These are phyloP conservation scores for Tarsius wallacei DNA, from an alignment of 2,797 vertebrate genomes.

Conservation along the genomic window DNA sequence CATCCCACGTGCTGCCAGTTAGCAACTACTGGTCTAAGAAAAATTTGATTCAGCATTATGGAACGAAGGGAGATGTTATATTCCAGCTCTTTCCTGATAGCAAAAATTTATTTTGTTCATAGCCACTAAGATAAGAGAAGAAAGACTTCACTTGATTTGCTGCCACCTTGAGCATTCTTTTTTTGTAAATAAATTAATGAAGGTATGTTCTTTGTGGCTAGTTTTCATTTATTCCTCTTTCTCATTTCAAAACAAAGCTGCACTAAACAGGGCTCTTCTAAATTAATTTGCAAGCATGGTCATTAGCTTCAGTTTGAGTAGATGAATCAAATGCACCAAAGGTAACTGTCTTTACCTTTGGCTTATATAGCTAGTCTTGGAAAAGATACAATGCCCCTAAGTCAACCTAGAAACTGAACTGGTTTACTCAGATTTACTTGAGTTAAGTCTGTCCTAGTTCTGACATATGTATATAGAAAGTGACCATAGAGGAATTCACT, in stretches of 20 bases:
- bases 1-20: background rate
- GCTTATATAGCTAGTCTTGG: background rate
- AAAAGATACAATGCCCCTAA: slow-evolving; percentile 42
- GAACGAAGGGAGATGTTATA: background rate
- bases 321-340: background rate
- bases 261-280: slow-evolving; percentile 57
- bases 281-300: slow-evolving; percentile 30
- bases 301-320: background rate
- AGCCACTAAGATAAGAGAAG: background rate
- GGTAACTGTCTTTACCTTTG: slow-evolving; percentile 8
- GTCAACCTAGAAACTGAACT: background rate
- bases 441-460: background rate
- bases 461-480: background rate
- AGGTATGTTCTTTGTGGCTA: background rate
- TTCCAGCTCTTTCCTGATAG: background rate
- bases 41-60: background rate
- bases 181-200: slow-evolving; percentile 10
- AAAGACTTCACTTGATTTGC: background rate
- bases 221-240: slow-evolving; percentile 16
- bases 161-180: background rate
- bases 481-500: background rate
- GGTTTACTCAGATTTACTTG: slow-evolving; percentile 13
- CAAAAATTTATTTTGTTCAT: slow-evolving; percentile 33
- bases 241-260: background rate
- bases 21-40: slow-evolving; percentile 16